phyloP scores from a whole-genome alignment of 1,140 invertebrate species.

The Nixonia krombeini region DNA sequence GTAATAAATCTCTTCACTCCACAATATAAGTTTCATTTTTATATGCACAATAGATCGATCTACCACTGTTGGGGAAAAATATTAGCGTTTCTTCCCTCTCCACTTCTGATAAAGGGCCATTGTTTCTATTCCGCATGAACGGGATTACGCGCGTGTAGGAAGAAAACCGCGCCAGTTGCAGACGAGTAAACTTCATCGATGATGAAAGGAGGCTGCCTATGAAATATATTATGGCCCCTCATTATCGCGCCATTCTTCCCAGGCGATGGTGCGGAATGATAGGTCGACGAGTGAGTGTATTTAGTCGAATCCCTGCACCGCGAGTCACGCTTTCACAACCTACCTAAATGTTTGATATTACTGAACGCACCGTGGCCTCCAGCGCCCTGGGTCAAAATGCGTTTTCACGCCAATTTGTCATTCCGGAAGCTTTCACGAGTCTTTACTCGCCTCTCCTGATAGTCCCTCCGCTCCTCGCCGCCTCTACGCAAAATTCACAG shows the following conservation, averaged over 20 bases:
- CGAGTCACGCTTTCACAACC: slow-evolving; percentile 53
- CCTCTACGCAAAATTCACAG: slow-evolving; percentile 1
- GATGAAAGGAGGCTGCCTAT: slow-evolving; percentile 45
- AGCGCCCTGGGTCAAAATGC: slow-evolving; percentile 58
- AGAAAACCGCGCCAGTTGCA: slow-evolving; percentile 38
- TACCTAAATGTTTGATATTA: slow-evolving; percentile 68
- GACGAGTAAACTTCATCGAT: slow-evolving; percentile 46
- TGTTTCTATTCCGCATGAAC: too few relatives aligned
- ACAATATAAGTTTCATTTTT: too few relatives aligned
- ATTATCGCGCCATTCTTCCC: slow-evolving; percentile 66
- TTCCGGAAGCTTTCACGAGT: slow-evolving; percentile 70
- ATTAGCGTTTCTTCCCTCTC: too few relatives aligned
- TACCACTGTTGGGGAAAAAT: too few relatives aligned
- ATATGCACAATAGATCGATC: too few relatives aligned
- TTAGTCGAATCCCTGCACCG: slow-evolving; percentile 57
- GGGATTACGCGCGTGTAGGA: too few relatives aligned
- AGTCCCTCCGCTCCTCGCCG: slow-evolving; percentile 26
- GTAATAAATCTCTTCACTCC: too few relatives aligned
- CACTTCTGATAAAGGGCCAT: too few relatives aligned
- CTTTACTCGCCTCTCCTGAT: slow-evolving; percentile 62
- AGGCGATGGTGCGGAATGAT: slow-evolving; percentile 65
- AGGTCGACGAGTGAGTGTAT: slow-evolving; percentile 64
- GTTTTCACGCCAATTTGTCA: slow-evolving; percentile 70
- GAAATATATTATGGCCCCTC: slow-evolving; percentile 63
- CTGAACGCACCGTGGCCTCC: slow-evolving; percentile 37